Base-by-base conservation (phyloP, 2,113 vertebrate genomes). In the Arvicanthis niloticus region DNA sequence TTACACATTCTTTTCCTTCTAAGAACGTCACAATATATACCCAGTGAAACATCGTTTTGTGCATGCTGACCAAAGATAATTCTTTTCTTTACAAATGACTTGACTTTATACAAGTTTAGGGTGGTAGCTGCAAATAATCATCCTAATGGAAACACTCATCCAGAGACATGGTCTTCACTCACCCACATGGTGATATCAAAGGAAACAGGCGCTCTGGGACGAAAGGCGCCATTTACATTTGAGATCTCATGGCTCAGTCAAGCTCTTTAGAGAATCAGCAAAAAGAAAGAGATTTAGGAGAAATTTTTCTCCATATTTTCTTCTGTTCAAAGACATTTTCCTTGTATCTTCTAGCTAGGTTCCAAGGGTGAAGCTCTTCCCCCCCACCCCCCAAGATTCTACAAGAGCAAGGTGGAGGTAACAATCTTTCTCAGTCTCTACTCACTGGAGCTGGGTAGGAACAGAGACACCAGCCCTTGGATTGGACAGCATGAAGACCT, bases 401-500 rank as follows among this genome's bases (percentile, higher is more conserved):
- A 42, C 96, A 87, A 31, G 65, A 95, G 97, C 84, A 56, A n/a
- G 29, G 29, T 9, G 42, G 31, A 92, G 95, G 9, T 93, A 53
- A 93, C 48, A 92, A 29, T 51, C 37, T 31, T 72, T 78, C 56
- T 40, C 94, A 31, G 31, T 56, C 90, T 80, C 45, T 96, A 89
- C 85, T 96, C 73, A 45, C 88, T 29, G 58, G 93, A 96, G 92
- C 73, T 68, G 91, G 40, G 90, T 94, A 97, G 97, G 98, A 97
- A 97, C 5, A 0, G 85, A 86, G 94, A 65, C 65, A 93, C 76
- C 86, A 80, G 90, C 51, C 73, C 93, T 81, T 60, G 88, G 91
- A 97, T 65, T 98, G 97, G 97, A 96, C 58, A 58, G 94, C 73
- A 0, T 40, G 78, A 72, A 65, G 87, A 96, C 92, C 95, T 98